Conservation (phyloP, 2,113 vertebrate genomes). For the Lamprologus lemairii region DNA sequence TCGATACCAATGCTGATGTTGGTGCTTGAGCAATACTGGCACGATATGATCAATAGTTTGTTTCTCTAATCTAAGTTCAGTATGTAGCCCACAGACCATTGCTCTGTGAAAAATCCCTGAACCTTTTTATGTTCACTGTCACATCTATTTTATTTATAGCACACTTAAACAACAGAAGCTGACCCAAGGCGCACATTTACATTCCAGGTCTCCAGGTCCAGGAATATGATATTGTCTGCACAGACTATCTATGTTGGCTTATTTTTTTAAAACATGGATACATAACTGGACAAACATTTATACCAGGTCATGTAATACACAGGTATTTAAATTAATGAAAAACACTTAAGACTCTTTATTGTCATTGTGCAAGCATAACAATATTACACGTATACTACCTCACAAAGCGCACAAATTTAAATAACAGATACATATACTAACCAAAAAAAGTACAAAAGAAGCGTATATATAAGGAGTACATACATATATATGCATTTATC, state of each 20-base stretch:
- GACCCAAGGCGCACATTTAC: background rate
- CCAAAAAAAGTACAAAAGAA: background rate
- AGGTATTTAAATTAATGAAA: background rate
- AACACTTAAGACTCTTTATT: background rate
- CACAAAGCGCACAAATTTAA: background rate
- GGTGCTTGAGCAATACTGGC: background rate
- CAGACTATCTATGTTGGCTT: background rate
- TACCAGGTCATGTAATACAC: background rate
- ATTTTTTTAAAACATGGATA: background rate
- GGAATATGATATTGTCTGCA: background rate
- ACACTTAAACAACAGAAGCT: background rate
- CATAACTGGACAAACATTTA: background rate
- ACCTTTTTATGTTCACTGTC: background rate
- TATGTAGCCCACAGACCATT: background rate
- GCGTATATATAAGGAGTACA: background rate
- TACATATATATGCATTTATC: background rate
- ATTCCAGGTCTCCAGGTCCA: background rate
- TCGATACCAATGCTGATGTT: background rate
- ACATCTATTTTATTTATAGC: background rate
- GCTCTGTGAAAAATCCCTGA: background rate
- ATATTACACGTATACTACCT: background rate
- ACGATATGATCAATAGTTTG: background rate
- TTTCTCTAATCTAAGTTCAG: background rate
- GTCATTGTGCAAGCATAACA: background rate
- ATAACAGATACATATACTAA: background rate